Evolutionary conservation across 2,113 vertebrate genomes (phyloP).

Genomic region (Pseudopipra pipra): DNA sequence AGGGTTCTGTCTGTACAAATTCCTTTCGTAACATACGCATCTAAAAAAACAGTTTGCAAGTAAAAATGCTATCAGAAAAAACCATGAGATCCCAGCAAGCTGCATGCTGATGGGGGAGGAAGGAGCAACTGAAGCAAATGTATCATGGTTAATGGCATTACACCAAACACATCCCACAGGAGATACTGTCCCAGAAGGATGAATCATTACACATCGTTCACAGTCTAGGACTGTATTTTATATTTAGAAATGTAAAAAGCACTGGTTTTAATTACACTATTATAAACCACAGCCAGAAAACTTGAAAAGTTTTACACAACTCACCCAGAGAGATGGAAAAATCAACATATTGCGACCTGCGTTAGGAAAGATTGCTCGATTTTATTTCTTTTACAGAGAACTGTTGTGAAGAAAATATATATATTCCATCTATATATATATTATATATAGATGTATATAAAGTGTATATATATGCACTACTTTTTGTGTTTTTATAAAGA

Average conservation of each 20-base stretch:
- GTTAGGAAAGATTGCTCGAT: background rate
- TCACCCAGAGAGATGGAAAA: background rate
- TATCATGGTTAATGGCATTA: background rate
- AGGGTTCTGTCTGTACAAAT: background rate
- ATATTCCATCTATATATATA: background rate
- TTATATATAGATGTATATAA: background rate
- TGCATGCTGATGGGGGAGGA: background rate
- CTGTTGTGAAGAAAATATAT: background rate
- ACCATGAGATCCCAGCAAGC: background rate
- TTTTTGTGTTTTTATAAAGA: background rate
- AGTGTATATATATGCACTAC: background rate
- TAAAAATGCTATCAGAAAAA: background rate
- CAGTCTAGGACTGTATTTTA: background rate
- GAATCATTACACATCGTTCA: background rate
- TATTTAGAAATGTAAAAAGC: background rate
- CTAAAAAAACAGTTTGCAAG: background rate
- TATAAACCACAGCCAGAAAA: background rate
- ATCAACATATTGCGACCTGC: background rate
- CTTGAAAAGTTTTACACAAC: background rate
- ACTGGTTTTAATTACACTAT: background rate
- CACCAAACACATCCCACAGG: background rate
- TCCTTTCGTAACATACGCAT: background rate
- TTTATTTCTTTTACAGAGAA: background rate
- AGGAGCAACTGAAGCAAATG: background rate
- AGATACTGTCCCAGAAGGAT: background rate